A percentile compares a stretch with the other conserved stretches of the same genome.
Evolutionary conservation across 2,888 invertebrate genomes (phyloP).

Genomic region (Campoplex nolae): DNA sequence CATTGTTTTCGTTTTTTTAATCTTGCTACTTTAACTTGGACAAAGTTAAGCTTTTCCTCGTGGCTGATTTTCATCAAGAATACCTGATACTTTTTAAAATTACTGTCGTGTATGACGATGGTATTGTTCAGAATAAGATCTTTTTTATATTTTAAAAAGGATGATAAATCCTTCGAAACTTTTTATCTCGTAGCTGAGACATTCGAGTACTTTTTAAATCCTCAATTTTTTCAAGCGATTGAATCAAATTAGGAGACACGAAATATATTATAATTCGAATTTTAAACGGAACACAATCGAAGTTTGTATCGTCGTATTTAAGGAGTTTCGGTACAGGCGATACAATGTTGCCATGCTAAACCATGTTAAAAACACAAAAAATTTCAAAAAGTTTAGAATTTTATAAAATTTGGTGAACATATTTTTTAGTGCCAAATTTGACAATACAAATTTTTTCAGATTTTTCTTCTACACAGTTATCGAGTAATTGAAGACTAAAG

Average conservation of each 20-base stretch:
- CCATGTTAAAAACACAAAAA: too few relatives aligned
- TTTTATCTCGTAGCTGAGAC: neutral
- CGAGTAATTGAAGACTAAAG: too few relatives aligned
- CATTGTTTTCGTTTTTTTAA: constrained; percentile 35
- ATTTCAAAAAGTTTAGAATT: too few relatives aligned
- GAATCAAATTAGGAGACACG: neutral
- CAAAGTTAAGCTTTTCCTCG: constrained; percentile 17
- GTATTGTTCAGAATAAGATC: neutral
- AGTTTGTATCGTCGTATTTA: neutral
- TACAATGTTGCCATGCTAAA: too few relatives aligned
- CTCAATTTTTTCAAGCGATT: neutral
- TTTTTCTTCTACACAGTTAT: too few relatives aligned
- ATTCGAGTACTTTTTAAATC: neutral
- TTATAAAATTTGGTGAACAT: too few relatives aligned
- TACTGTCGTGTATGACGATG: neutral
- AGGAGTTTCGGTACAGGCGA: too few relatives aligned
- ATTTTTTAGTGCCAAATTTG: too few relatives aligned
- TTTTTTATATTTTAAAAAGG: neutral
- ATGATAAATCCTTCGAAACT: neutral
- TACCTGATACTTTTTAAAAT: neutral
- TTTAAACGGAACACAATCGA: neutral
- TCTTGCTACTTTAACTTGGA: constrained; percentile 3
- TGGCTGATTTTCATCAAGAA: neutral
- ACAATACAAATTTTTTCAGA: too few relatives aligned
- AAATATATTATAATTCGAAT: neutral